Evolutionary conservation across 2,797 vertebrate genomes (phyloP).

Genomic region (Percopsis omiscomaycus): DNA sequence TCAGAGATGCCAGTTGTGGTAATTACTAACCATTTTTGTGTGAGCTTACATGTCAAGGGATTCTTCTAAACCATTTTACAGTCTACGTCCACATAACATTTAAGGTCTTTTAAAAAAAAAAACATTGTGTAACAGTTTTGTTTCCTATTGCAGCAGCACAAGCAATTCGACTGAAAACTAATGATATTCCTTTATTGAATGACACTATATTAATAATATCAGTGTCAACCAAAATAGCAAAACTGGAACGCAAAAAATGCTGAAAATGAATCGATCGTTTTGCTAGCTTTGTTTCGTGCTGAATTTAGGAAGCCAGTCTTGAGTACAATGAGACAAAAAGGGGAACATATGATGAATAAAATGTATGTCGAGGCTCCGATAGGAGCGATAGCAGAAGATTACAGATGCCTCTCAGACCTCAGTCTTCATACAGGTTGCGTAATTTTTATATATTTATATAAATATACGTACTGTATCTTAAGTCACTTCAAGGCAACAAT

Average conservation of each 20-base stretch:
- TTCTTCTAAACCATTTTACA: slow-evolving; percentile 36
- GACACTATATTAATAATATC: slow-evolving; percentile 42
- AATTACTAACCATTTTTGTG: slow-evolving; percentile 1
- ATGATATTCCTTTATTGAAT: slow-evolving; percentile 56
- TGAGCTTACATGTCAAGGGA: slow-evolving; percentile 24
- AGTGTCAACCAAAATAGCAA: slow-evolving; percentile 46
- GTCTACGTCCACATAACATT: slow-evolving; percentile 29
- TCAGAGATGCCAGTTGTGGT: slow-evolving; percentile 5
- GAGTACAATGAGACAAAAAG: slow-evolving; percentile 15
- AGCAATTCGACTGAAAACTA: slow-evolving; percentile 47
- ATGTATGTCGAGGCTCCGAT: slow-evolving; percentile 69
- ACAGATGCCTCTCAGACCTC: slow-evolving; percentile 77
- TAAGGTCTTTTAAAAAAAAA: slow-evolving; percentile 23
- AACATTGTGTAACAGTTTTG: slow-evolving; percentile 39
- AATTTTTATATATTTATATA: slow-evolving; percentile 57
- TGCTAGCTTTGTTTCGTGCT: slow-evolving; percentile 39
- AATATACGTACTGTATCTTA: slow-evolving; percentile 52
- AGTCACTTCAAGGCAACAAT: slow-evolving; percentile 79
- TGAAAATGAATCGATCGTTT: slow-evolving; percentile 46
- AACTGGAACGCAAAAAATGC: slow-evolving; percentile 24
- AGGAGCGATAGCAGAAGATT: slow-evolving; percentile 74
- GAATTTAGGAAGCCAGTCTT: slow-evolving; percentile 38
- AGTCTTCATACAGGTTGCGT: slow-evolving; percentile 78
- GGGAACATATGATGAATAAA: slow-evolving; percentile 35
- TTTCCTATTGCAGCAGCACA: slow-evolving; percentile 51